Evolutionary conservation across 1,140 invertebrate species (phyloP), one percentile per base, ranked within the genome.

Genomic region (Asbolus verrucosus): DNA sequence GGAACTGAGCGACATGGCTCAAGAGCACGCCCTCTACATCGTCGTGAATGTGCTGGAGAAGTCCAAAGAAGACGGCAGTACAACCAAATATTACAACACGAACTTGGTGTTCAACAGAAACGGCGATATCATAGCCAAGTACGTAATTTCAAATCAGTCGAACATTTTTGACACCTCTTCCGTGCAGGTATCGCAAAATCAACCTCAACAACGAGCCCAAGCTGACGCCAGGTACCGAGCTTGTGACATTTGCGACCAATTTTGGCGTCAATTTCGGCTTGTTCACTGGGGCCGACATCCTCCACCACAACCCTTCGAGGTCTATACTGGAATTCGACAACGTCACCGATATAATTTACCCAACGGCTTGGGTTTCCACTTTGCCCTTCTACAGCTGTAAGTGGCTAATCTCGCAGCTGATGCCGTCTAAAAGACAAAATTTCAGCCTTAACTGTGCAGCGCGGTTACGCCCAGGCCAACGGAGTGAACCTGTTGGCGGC

Each of bases 261-360:
- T 96, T 96, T 75, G 89, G 90, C 1, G 91, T 94, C 0, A 89
- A 84, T n/a, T 96, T 97, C 78, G 94, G 92, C 0, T 81, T 89
- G 0, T 84, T 94, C 18, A 90, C 87, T 65, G 92, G 91, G 71
- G 92, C 92, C 72, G 93, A 96, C 77, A 84, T 95, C 14, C 71
- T 94, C 0, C 90, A 89, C 76, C 73, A 0, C 80, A 86, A 0
- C 73, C 86, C 3, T 75, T 82, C 21, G n/a, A 54, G 46, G 18
- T 76, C 92, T 0, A 83, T 90, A 0, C 72, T 83, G 18, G 80
- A 86, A 14, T 67, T 81, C 4, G 80, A 82, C 0, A 9, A 54
- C 0, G 76, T 94, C 0, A 87, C 83, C 2, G 89, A 95, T 77
- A 86, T 95, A 33, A 80, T 93, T 0, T 91, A 87, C 72, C 82